Conservation (phyloP, 1,140 invertebrate species). For the Melanaphis sacchari region DNA sequence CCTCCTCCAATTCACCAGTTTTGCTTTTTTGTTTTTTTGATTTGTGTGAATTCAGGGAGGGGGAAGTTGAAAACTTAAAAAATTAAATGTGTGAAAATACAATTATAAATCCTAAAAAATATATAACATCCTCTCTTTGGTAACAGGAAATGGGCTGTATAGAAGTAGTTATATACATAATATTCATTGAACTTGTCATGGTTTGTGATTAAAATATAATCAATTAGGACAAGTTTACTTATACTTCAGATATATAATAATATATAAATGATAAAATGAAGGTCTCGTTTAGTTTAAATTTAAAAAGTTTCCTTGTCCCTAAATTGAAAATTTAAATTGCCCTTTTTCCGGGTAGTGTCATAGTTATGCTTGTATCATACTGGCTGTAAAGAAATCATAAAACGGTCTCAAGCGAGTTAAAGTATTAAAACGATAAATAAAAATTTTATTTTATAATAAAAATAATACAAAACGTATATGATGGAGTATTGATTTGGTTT, state of each 20-base stretch:
- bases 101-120: neutral
- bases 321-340: neutral
- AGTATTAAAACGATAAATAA: too few relatives aligned
- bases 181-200: neutral
- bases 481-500: neutral
- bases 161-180: neutral
- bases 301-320: accelerated
- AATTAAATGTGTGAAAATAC: neutral
- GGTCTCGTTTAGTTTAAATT: neutral
- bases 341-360: too few relatives aligned
- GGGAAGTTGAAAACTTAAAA: neutral
- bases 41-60: neutral
- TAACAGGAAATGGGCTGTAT: neutral
- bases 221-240: neutral
- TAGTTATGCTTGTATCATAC: too few relatives aligned
- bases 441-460: neutral
- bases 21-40: neutral
- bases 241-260: neutral
- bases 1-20: neutral
- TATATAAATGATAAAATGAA: neutral
- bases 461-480: neutral
- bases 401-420: too few relatives aligned
- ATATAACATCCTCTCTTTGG: neutral
- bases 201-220: neutral
- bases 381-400: too few relatives aligned